Base-by-base conservation (phyloP, 2,113 vertebrate species). In the Boleophthalmus pectinirostris region DNA sequence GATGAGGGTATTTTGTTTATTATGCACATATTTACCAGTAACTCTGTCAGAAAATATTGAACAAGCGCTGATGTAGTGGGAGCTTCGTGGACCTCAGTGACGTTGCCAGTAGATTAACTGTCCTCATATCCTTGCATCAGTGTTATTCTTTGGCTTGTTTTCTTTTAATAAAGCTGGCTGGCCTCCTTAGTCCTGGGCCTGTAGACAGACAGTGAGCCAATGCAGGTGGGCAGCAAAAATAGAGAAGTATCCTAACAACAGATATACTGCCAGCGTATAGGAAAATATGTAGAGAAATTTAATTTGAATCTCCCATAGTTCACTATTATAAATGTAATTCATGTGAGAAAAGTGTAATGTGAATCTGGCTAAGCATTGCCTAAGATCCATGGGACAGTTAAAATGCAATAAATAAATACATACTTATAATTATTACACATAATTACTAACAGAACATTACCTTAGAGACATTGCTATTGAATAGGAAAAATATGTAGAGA, bases 81-180 rank as follows among this genome's bases (percentile, higher is more conserved):
- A 68, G 73, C 69, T 80, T 72, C 74, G 70, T 72, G 43, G 33
- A 86, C 45, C 69, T 80, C 74, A 6, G 74, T 63, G 73, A 67
- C 35, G 66, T 35, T 85, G 73, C 79, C 82, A 75, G 69, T 72
- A 86, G 89, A 91, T 92, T 91, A 92, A 74, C 81, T 73, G 81
- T 87, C 73, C 69, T 87, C 81, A 81, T 84, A 86, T 81, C 77
- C 74, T 68, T 72, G 53, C 24, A 77, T 80, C 78, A 71, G 58
- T 33, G 35, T 84, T 80, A 78, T 85, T 86, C 71, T 58, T 51
- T 71, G 75, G 71, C 63, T 77, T 78, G 93, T 92, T 93, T 93
- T 91, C 88, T 90, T 90, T 93, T 94, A 92, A 90, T 91, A 93
- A 92, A 91, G 77, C 60, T 70, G 58, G 69, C 80, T 65, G 73